Evolutionary conservation across 2,888 invertebrate species (phyloP), one percentile per base, ranked within the genome.

Genomic region (Drosophila nr. medialis): DNA sequence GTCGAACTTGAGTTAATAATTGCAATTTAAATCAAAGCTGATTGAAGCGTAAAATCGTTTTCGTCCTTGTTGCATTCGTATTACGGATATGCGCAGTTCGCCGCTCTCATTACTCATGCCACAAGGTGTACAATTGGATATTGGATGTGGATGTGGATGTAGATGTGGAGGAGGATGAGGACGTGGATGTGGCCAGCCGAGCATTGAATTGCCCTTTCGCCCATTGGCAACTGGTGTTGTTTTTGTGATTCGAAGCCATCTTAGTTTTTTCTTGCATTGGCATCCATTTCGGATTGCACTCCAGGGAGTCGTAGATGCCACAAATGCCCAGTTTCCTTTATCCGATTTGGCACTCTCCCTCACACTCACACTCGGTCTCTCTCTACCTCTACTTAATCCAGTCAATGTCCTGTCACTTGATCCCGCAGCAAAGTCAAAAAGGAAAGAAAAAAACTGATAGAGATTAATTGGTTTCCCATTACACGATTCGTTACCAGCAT

Each of bases 261-360:
- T 80, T 82, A 21, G 60, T 77, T 83, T 75, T 81, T 86, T 70
- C 83, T 76, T 76, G 80, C 82, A 86, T 89, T 80, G 90, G 89
- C 85, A 75, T 90, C 90, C 83, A 90, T 90, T 87, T 83, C 87
- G 83, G 90, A 91, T 91, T 91, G 90, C 84, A 89, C 90, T 91
- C 90, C 61, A 82, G 90, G 90, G 90, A 91, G 84, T 79, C 80
- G 81, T 90, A 84, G 81, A 81, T 64, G 73, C 69, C 80, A 70
- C 62, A 69, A 45, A 48, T 64, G 73, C 70, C 68, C 54, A 49
- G 50, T 56, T 48, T 21, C 60, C 54, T 60, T 56, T 58, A 71
- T 67, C 51, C 67, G 50, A 63, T 62, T 50, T 42, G 70, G 66
- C 60, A 68, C 55, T 62, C 72, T 27, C 27, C 18, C 15, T 15